A percentile compares a stretch with the other conserved stretches of the same genome.
Conservation (phyloP, 2,888 invertebrate genomes). For the Microdon myrmicae region DNA sequence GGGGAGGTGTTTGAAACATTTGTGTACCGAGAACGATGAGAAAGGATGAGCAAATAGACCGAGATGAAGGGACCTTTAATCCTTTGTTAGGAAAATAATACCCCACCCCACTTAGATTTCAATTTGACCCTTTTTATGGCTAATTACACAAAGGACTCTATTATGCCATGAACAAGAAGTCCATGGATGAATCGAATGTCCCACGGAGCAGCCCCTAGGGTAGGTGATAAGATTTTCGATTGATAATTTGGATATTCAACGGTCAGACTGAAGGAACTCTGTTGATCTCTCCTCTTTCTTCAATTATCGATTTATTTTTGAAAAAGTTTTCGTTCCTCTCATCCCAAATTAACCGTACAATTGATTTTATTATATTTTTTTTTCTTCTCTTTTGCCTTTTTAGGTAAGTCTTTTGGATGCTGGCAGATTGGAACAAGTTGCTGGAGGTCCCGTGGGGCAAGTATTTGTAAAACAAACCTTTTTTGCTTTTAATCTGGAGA, state of each 20-base stretch:
- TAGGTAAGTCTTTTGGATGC: slow-evolving; percentile 38
- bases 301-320: no score
- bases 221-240: no score
- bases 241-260: slow-evolving; percentile 20
- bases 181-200: slow-evolving; percentile 39
- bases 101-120: slow-evolving; percentile 49
- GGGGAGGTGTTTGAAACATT: slow-evolving; percentile 14
- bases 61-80: slow-evolving; percentile 18
- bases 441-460: no score
- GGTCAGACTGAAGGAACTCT: slow-evolving; percentile 22
- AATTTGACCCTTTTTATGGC: slow-evolving; percentile 48
- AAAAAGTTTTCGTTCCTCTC: slow-evolving; percentile 12
- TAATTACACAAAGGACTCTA: slow-evolving; percentile 47
- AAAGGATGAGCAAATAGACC: slow-evolving; percentile 6
- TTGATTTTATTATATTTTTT: slow-evolving; percentile 26
- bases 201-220: no score
- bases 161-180: slow-evolving; percentile 2
- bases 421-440: not conserved
- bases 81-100: slow-evolving; percentile 44
- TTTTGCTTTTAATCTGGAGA: no score
- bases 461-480: slow-evolving; percentile 4
- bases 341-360: slow-evolving; percentile 5
- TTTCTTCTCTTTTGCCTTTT: slow-evolving; percentile 17
- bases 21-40: slow-evolving; percentile 9
- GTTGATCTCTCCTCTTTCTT: slow-evolving; percentile 1